These are phyloP conservation scores for Platycercus adscitus DNA, from an alignment of 2,113 vertebrate genomes.

Conservation along the genomic window DNA sequence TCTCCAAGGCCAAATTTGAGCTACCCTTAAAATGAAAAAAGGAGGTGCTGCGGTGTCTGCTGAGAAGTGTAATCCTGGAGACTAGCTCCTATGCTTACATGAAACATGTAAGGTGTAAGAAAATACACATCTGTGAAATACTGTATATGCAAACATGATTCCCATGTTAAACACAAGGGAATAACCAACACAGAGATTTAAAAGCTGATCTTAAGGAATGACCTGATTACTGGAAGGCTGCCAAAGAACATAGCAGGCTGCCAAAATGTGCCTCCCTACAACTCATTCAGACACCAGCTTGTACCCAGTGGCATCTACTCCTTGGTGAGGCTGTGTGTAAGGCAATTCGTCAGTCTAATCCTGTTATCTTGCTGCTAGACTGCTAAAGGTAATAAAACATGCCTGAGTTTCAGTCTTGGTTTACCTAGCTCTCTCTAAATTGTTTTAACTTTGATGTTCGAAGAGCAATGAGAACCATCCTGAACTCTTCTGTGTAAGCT, in stretches of 20 bases:
- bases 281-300: neutral
- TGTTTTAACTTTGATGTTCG: neutral
- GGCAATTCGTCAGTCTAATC: neutral
- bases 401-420: neutral
- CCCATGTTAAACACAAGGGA: neutral
- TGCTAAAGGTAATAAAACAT: neutral
- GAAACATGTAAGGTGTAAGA: neutral
- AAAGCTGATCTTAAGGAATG: neutral
- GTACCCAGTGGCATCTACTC: neutral
- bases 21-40: neutral
- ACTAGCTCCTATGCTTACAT: accelerated
- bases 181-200: neutral
- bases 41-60: neutral
- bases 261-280: accelerated
- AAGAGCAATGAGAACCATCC: neutral
- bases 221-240: neutral
- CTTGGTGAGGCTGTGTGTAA: neutral
- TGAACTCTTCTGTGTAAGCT: neutral
- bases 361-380: neutral
- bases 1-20: neutral
- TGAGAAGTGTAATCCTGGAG: neutral
- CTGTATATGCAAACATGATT: neutral
- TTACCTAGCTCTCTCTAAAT: neutral
- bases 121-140: neutral
- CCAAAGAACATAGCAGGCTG: neutral